A percentile compares a stretch with the other conserved stretches of the same genome.
These are phyloP conservation scores for Plestiodon gilberti DNA, from an alignment of 2,113 vertebrate genomes.

Conservation along the genomic window DNA sequence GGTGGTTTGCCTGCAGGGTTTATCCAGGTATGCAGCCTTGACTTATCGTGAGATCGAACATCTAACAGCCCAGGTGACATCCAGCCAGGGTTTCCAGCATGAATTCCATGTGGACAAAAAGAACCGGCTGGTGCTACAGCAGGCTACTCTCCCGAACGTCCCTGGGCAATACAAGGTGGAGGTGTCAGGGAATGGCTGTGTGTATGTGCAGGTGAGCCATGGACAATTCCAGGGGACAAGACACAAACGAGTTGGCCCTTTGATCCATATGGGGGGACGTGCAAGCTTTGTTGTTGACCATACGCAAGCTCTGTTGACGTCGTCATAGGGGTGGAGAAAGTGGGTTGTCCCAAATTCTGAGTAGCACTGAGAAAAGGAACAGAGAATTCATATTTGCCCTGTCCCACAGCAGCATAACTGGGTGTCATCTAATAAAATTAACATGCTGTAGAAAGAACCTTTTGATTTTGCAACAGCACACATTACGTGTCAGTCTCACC, in stretches of 20 bases:
- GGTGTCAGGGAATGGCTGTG: constrained; percentile 62
- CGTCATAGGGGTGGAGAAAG: too few species aligned
- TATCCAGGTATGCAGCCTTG: constrained; percentile 70
- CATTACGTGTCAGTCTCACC: neutral
- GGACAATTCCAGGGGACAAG: neutral
- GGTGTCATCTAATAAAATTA: too few species aligned
- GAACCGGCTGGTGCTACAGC: constrained; percentile 84
- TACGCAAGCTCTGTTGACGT: neutral
- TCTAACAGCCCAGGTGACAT: constrained; percentile 65
- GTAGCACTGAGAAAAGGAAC: neutral
- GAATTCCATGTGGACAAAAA: constrained; percentile 72
- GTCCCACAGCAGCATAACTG: too few species aligned
- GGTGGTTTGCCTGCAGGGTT: constrained; percentile 75
- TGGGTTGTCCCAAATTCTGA: neutral
- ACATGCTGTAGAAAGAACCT: neutral
- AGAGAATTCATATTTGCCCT: neutral
- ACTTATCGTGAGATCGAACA: constrained; percentile 63
- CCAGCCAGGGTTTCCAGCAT: constrained; percentile 50
- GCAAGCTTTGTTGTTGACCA: too few species aligned
- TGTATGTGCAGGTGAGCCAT: constrained; percentile 70
- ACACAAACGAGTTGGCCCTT: neutral
- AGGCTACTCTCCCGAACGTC: constrained; percentile 60
- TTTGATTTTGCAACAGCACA: neutral
- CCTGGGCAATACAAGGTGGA: constrained; percentile 67
- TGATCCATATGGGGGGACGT: neutral